Evolutionary conservation across 2,113 vertebrate species (phyloP).

Genomic region (Gymnobelideus leadbeateri): DNA sequence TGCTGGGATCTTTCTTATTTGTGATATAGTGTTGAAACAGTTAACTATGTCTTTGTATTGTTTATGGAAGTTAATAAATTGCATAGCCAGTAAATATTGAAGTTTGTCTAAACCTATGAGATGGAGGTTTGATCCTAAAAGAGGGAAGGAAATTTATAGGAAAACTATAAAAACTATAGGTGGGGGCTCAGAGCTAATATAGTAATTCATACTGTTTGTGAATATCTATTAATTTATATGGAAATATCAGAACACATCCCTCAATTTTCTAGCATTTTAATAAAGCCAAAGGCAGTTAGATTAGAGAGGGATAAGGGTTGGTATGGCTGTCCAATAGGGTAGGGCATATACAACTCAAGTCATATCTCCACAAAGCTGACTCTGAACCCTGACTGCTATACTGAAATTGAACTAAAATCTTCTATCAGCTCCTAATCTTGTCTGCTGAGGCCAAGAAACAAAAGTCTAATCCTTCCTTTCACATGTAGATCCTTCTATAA

Average conservation of each 20-base stretch:
- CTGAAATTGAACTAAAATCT: background rate
- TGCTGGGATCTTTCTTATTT: no score
- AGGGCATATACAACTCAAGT: background rate
- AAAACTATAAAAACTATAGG: background rate
- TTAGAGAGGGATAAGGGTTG: background rate
- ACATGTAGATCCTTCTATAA: background rate
- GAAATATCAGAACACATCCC: background rate
- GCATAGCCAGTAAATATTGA: no score
- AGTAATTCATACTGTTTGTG: background rate
- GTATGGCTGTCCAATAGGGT: background rate
- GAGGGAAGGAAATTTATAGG: background rate
- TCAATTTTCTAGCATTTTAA: background rate
- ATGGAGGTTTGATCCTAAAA: no score
- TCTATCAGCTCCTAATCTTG: background rate
- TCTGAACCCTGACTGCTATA: background rate
- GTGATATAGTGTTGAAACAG: no score
- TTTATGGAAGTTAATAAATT: no score
- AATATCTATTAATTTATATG: background rate
- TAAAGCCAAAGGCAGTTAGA: background rate
- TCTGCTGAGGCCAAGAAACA: background rate
- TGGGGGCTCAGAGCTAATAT: no score
- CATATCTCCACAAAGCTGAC: background rate
- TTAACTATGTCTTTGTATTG: no score
- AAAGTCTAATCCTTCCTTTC: background rate
- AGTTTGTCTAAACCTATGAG: no score